phyloP scores from a whole-genome alignment of 2,113 vertebrate genomes.

The Pygoscelis antarcticus region DNA sequence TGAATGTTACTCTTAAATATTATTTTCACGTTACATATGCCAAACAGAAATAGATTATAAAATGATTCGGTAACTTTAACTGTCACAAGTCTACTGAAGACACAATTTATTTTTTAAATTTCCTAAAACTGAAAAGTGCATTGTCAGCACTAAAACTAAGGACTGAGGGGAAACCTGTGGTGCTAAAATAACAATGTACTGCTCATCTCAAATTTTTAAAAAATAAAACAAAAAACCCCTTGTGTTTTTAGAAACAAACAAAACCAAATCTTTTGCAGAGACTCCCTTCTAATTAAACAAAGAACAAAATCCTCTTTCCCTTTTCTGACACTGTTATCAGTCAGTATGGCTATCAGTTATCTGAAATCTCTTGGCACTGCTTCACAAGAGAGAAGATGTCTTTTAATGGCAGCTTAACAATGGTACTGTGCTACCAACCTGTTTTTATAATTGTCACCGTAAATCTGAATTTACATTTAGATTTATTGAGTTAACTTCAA shows the following conservation, averaged over 20 bases:
- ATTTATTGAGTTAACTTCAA: neutral
- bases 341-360: neutral
- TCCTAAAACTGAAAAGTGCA: neutral
- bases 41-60: neutral
- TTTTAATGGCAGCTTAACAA: neutral
- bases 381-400: neutral
- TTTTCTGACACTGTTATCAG: neutral
- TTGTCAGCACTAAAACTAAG: neutral
- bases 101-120: neutral
- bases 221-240: neutral
- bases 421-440: neutral
- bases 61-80: neutral
- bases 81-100: neutral
- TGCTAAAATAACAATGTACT: neutral
- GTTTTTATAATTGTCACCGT: neutral
- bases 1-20: neutral
- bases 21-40: neutral
- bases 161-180: neutral
- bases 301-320: neutral
- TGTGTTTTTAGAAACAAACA: neutral
- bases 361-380: neutral
- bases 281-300: neutral
- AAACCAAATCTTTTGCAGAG: neutral
- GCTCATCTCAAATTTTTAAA: neutral
- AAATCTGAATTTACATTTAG: neutral